phyloP scores from a whole-genome alignment of 2,797 vertebrate species.

The Acanthornis magna region DNA sequence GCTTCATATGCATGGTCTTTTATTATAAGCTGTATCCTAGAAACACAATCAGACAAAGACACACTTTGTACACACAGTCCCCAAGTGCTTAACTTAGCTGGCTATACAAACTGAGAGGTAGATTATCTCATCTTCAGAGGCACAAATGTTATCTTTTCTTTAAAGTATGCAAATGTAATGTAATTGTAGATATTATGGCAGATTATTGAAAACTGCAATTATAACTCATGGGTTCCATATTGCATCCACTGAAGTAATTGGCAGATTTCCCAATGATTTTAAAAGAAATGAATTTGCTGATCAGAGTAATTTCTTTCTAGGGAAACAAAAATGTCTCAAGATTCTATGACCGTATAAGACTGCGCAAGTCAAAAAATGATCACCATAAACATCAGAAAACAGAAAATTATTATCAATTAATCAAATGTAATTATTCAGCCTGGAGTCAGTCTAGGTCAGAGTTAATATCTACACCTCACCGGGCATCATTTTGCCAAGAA shows the following conservation, averaged over 20 bases:
- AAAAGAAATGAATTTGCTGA: background rate
- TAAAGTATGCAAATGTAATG: constrained; percentile 21
- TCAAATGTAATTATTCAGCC: background rate
- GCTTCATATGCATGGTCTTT: background rate
- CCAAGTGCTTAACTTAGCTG: background rate
- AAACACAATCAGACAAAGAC: constrained; percentile 6
- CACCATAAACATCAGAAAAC: background rate
- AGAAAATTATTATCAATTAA: background rate
- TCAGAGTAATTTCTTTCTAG: background rate
- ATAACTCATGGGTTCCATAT: background rate
- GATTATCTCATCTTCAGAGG: constrained; percentile 10
- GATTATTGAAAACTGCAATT: constrained; percentile 35
- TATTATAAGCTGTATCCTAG: background rate
- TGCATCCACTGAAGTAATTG: background rate
- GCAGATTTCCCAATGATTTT: constrained; percentile 9
- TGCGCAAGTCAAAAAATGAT: background rate
- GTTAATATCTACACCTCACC: background rate
- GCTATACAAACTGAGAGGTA: background rate
- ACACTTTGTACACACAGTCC: background rate
- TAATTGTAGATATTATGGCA: constrained; percentile 18
- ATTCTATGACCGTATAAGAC: background rate
- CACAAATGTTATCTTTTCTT: constrained; percentile 26
- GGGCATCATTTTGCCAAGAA: background rate
- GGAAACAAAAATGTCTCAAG: background rate
- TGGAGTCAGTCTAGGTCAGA: background rate